Evolutionary conservation across 2,113 vertebrate species (phyloP), one percentile per base, ranked within the genome.

Genomic region (Lates calcarifer): DNA sequence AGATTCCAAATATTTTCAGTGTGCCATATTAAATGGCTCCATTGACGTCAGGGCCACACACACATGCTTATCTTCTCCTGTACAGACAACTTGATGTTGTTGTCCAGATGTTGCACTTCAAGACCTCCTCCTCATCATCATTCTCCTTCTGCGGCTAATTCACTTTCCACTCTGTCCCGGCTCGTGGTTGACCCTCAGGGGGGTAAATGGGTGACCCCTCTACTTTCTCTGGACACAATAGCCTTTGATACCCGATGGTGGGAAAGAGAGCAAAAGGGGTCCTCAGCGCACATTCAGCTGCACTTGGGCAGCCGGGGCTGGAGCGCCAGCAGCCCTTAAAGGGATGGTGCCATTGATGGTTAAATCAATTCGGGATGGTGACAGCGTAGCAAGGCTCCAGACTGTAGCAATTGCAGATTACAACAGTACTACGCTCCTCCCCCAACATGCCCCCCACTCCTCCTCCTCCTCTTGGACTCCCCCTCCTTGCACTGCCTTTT

Each of bases 311-410:
- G 96, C 95, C 94, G 91, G 62, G 95, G 95, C 93, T 91, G 89
- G 94, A 95, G 93, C 94, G 90, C 92, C 93, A 94, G 92, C 94
- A 92, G 53, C 67, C 61, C 53, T 74, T 77, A 96, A 96, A 97
- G 96, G 94, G 95, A 94, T 90, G 89, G 93, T 93, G 95, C 95
- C 96, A 97, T 96, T 97, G 96, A 97, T 94, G 95, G 95, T 97
- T 97, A 96, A 98, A 98, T 97, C 96, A 96, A 97, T 97, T 98
- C 92, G 96, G 95, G 95, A 96, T 91, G 96, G 97, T 97, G 97
- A 97, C 96, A 95, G 96, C 95, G 91, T 95, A 94, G 95, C 95
- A 95, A 92, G 96, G 94, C 95, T 83, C 51, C 94, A 92, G 94
- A 96, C 95, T 96, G 96, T 96, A 96, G 96, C 95, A 97, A 96